Evolutionary conservation across 2,113 vertebrate genomes (phyloP).

Genomic region (Saccopteryx bilineata): DNA sequence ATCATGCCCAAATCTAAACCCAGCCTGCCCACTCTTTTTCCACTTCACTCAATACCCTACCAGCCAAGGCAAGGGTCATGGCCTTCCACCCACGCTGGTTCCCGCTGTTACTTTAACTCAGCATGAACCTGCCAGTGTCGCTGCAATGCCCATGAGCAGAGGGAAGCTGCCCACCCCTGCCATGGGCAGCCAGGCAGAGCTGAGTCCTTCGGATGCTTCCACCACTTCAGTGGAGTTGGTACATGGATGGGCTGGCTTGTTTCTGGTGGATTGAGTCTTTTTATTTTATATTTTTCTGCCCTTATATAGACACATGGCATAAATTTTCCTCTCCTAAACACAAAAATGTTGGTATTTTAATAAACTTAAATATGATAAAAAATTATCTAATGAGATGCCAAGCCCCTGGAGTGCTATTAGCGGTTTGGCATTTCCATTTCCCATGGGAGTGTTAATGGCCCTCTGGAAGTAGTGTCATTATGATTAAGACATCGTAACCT

Average conservation of each 20-base stretch:
- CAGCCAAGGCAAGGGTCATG: background rate
- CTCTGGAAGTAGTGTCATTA: background rate
- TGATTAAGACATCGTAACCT: constrained; percentile 55
- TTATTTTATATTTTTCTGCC: background rate
- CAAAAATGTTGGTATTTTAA: constrained; percentile 59
- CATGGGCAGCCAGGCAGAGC: background rate
- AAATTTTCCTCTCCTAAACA: background rate
- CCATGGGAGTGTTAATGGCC: background rate
- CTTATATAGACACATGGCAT: background rate
- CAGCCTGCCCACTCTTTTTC: background rate
- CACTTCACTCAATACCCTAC: background rate
- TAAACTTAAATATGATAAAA: constrained; percentile 38
- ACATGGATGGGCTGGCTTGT: background rate
- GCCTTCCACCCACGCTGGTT: background rate
- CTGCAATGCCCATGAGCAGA: background rate
- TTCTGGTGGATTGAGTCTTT: background rate
- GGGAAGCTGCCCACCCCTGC: background rate
- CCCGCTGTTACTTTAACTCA: background rate
- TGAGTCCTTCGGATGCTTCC: background rate
- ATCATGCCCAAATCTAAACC: background rate
- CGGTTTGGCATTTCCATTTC: constrained; percentile 58
- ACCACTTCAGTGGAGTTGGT: background rate
- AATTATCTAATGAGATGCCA: background rate
- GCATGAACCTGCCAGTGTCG: background rate
- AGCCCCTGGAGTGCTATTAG: constrained; percentile 41